These are phyloP conservation scores for Petaurus breviceps DNA, from an alignment of 2,113 vertebrate species.

Conservation along the genomic window DNA sequence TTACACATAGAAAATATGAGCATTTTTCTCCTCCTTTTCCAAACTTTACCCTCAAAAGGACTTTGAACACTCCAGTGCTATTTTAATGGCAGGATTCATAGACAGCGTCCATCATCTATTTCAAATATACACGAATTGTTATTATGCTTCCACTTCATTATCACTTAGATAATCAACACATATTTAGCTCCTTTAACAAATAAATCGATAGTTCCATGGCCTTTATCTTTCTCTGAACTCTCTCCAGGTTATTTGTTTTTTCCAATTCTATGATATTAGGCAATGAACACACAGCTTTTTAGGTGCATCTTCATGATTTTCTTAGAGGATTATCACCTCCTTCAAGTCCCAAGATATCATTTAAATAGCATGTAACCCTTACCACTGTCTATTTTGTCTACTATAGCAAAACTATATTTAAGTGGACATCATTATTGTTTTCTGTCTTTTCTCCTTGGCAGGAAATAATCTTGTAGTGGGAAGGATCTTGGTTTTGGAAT, in stretches of 20 bases:
- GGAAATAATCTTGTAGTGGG: not conserved
- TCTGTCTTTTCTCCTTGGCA: not conserved
- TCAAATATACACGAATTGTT: not conserved
- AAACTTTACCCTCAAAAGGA: conserved; percentile 21
- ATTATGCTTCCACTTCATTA: conserved; percentile 53
- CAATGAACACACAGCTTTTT: conserved; percentile 6
- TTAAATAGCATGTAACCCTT: not conserved
- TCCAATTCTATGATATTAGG: conserved; percentile 42
- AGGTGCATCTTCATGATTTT: conserved; percentile 22
- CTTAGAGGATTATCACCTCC: not conserved
- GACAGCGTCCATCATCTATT: not conserved
- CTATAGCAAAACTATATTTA: not conserved
- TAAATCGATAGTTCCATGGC: conserved; percentile 38
- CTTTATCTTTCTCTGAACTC: conserved; percentile 33
- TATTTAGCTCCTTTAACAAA: conserved; percentile 62
- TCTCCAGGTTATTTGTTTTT: conserved; percentile 32
- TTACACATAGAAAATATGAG: conserved; percentile 27
- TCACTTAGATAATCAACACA: conserved; percentile 53
- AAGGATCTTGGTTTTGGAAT: not conserved
- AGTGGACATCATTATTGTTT: not conserved
- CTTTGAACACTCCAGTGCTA: conserved; percentile 5
- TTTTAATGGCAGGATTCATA: conserved; percentile 19
- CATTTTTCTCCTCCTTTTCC: not conserved
- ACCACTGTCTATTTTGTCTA: not conserved
- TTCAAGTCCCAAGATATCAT: not conserved